Evolutionary conservation across 2,888 invertebrate species (phyloP).

Genomic region (Cheilosia variabilis): DNA sequence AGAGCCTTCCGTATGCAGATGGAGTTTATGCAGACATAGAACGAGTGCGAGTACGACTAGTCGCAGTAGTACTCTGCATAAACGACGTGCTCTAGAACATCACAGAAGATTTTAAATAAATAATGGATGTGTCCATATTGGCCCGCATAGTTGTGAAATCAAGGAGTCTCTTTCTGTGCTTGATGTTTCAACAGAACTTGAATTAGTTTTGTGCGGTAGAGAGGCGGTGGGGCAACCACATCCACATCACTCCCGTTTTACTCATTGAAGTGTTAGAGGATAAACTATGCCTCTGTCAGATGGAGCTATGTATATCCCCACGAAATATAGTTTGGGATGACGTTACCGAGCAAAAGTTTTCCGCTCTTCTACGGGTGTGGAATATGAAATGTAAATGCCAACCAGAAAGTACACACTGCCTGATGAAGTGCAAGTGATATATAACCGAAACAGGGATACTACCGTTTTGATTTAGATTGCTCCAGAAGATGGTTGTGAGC

Average conservation of each 20-base stretch:
- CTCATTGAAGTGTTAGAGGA: background rate
- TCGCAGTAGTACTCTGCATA: background rate
- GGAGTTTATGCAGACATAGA: background rate
- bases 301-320: background rate
- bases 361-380: conserved; percentile 21
- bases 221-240: background rate
- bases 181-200: conserved; percentile 1
- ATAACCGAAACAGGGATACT: background rate
- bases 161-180: conserved; percentile 3
- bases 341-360: conserved; percentile 14
- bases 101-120: conserved; percentile 13
- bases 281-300: background rate
- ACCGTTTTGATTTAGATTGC: too few relatives aligned
- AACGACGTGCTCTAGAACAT: conserved; percentile 4
- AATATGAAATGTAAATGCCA: conserved; percentile 8
- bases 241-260: background rate
- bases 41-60: background rate
- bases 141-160: conserved; percentile 7
- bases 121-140: conserved; percentile 18
- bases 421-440: background rate
- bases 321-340: conserved; percentile 3
- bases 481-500: background rate
- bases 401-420: background rate
- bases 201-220: conserved; percentile 17
- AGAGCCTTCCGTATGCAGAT: background rate